phyloP scores from a whole-genome alignment of 2,888 invertebrate genomes.

The Ectemnius continuus region DNA sequence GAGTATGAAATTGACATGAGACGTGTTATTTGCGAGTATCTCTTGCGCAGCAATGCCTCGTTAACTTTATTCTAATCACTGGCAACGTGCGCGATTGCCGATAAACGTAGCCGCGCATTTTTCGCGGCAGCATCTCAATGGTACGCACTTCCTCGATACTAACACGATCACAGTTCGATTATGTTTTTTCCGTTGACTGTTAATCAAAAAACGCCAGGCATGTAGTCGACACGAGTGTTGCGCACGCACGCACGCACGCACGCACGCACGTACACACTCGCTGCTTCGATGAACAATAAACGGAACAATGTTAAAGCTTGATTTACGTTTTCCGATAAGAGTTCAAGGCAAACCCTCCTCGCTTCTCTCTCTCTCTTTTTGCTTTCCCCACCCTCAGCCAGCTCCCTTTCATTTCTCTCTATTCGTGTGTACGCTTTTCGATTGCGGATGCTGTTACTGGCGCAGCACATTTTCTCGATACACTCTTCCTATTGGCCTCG shows the following conservation, averaged over 20 bases:
- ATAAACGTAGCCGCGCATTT: neutral
- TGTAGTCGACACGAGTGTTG: neutral
- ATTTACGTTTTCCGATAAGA: conserved; percentile 11
- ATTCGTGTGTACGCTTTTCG: no score
- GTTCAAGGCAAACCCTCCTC: neutral
- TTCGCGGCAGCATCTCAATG: no score
- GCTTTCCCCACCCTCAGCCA: no score
- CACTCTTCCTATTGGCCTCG: no score
- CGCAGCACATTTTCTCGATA: no score
- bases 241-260: conserved; percentile 17
- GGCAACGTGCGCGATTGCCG: neutral
- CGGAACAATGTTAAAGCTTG: conserved; percentile 16
- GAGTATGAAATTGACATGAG: conserved; percentile 15
- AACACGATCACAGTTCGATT: conserved; percentile 73
- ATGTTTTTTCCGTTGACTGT: conserved; percentile 63
- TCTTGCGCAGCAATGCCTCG: neutral
- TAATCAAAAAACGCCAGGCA: conserved; percentile 10
- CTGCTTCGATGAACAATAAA: conserved; percentile 19
- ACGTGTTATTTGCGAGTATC: conserved; percentile 25
- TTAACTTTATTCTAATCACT: neutral
- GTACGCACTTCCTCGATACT: conserved; percentile 38
- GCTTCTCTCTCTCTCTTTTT: no score
- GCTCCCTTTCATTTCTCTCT: no score
- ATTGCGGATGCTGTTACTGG: no score
- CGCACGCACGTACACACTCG: conserved; percentile 23